Base-by-base conservation (phyloP, 2,113 vertebrate species). In the Brachypodius melanocephalos region DNA sequence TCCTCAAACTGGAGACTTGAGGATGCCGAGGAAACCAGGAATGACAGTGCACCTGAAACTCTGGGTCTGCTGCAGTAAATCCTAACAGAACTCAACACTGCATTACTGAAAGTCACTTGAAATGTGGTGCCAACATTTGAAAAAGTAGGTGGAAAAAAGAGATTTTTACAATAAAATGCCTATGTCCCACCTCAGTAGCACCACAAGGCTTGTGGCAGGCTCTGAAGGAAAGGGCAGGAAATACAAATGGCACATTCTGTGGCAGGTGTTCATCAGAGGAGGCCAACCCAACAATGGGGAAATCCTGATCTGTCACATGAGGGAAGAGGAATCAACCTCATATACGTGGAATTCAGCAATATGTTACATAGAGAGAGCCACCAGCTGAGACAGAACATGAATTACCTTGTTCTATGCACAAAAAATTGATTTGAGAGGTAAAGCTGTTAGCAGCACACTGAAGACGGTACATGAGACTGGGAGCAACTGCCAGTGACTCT, bases 211-310 rank as follows among this genome's bases (percentile, higher is more conserved):
- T 57, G 32, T 10, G 32, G 68, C 52, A 79, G 38, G 43, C 40
- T 62, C 72, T 12, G 57, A 75, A 79, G 51, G 42, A n/a, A 55
- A 58, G 43, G 52, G 43, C 12, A 40, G 22, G 19, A 29, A 88
- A 58, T 3, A 34, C 34, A 38, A 8, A 9, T 0, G 13, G 54
- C 51, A 36, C 51, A 32, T 3, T 11, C 61, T 25, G 4, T 2
- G 2, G 22, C 8, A 36, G 12, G n/a, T 3, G 4, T 8, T 46
- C 59, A 14, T 8, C 31, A 58, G 40, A 82, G 51, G 31, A 74
- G 42, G 61, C 14, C 0, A 7, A 62, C 9, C 69, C 91, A 36
- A 36, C 0, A 10, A 19, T 38, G 38, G 38, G 38, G 38, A 78
- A 72, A 57, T 46, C 17, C 26, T n/a, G 5, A 31, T 36, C 10